Evolutionary conservation across 2,797 vertebrate species (phyloP), one percentile per base, ranked within the genome.

Genomic region (Selene dorsalis): DNA sequence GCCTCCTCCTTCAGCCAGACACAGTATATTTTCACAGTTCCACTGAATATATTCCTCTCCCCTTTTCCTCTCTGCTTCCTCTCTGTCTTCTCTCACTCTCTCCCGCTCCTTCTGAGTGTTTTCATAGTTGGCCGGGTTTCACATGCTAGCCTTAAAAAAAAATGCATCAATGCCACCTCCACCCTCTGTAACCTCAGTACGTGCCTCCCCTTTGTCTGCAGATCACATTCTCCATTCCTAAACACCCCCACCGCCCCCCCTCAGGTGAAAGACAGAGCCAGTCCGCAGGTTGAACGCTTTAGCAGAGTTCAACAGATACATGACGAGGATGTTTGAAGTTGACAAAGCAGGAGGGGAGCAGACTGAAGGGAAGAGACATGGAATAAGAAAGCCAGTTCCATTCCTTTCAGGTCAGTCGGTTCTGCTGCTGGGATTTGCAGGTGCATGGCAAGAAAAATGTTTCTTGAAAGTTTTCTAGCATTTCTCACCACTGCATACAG

Each of bases 1-100:
- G n/a, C n/a, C n/a, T n/a, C 39, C 50, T 74, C 45, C 61, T 73
- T 10, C 41, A 38, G 65, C 39, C 63, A 84, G 66, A 74, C 57
- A 61, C 38, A 69, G 45, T 75, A 72, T 77, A 83, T 87, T 83
- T 84, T 80, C 68, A 75, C 73, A 71, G 73, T 66, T 74, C 73
- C 60, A 48, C 78, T 70, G 53, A 80, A 75, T 73, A 73, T 78
- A 71, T 77, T 66, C 32, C 52, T 52, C 65, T 39, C 57, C 45
- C 59, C 45, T 60, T 67, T 81, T 77, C 71, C 77, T 78, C 53
- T 79, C 72, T 67, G 38, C 57, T 63, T 43, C 30, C 68, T 61
- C 32, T 35, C 32, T 35, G 3, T 30, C 43, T 41, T 74, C 24
- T 58, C 10, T 14, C n/a, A n/a, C 30, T 30, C 28, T 47, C 35